Conservation (phyloP, 2,113 vertebrate genomes). For the Pagrus major region DNA sequence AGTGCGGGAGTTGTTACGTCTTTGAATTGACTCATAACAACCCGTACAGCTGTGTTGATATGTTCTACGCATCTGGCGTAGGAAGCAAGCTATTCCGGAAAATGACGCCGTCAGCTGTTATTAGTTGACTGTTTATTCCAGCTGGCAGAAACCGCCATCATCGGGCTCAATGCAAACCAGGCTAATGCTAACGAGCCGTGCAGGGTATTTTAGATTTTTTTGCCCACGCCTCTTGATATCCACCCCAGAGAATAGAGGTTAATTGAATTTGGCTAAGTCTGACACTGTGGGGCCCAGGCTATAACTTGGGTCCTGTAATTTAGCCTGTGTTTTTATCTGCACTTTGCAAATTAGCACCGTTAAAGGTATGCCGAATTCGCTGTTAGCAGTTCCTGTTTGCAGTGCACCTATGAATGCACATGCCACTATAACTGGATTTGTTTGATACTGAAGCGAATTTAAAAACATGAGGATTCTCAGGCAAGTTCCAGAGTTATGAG, state of each 20-base stretch:
- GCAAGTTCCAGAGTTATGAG: background rate
- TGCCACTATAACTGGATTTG: background rate
- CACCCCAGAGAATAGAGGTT: background rate
- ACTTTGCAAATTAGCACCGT: background rate
- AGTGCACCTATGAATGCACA: background rate
- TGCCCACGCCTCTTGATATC: background rate
- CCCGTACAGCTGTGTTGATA: background rate
- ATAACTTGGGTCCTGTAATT: too few species aligned
- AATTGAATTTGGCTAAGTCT: background rate
- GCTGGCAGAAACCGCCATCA: background rate
- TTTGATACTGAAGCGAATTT: background rate
- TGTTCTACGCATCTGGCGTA: background rate
- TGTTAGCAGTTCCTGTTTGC: background rate
- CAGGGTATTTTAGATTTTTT: background rate
- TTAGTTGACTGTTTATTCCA: background rate
- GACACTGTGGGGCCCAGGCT: too few species aligned
- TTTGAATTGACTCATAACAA: background rate
- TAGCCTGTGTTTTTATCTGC: background rate
- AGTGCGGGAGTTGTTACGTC: too few species aligned
- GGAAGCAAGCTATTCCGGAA: too few species aligned
- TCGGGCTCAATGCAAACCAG: background rate
- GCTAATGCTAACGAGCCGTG: background rate
- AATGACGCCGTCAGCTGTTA: background rate
- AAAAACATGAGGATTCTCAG: background rate
- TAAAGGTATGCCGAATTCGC: background rate